Conservation (phyloP, 2,888 invertebrate species). For the Callimorpha dominula region DNA sequence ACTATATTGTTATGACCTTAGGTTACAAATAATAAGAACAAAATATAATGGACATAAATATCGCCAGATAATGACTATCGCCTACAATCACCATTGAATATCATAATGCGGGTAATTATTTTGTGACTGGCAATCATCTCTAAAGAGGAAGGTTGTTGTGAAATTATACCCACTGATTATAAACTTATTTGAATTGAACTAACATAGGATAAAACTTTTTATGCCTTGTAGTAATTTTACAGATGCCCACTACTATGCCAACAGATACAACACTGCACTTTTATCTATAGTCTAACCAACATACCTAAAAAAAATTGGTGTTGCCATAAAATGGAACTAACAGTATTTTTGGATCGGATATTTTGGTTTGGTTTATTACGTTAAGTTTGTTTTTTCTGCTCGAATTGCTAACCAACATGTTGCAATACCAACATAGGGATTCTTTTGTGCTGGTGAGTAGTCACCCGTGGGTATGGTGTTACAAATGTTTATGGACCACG, state of each 20-base stretch:
- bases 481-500: too few relatives aligned
- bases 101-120: slow-evolving; percentile 6
- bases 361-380: too few relatives aligned
- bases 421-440: too few relatives aligned
- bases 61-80: slow-evolving; percentile 7
- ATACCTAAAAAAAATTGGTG: not conserved
- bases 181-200: not conserved
- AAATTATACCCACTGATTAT: slow-evolving; percentile 1
- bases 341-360: too few relatives aligned
- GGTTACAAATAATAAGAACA: not conserved
- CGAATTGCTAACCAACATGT: too few relatives aligned
- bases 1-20: not conserved
- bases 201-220: not conserved
- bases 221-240: not conserved
- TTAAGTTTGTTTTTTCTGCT: too few relatives aligned
- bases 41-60: slow-evolving; percentile 4
- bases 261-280: not conserved
- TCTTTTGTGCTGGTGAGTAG: too few relatives aligned
- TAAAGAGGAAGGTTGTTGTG: not conserved
- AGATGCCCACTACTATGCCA: not conserved
- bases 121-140: slow-evolving; percentile 1
- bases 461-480: too few relatives aligned
- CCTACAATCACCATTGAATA: slow-evolving; percentile 6
- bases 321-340: not conserved
- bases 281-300: not conserved